Conservation (phyloP, 2,797 vertebrate species). For the Rhinatrema bivittatum region DNA sequence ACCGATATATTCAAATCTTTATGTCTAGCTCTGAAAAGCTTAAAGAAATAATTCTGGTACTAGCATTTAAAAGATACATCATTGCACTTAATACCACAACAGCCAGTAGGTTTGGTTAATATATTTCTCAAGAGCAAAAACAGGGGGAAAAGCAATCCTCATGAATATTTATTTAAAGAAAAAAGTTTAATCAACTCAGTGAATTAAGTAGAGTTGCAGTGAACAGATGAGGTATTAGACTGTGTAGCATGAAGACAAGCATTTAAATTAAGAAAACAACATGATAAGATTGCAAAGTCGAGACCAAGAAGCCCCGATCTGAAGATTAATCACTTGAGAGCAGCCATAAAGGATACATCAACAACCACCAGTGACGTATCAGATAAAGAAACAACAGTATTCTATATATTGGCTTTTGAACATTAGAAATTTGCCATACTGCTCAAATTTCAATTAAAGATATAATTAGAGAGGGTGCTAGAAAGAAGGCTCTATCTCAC, state of each 20-base stretch:
- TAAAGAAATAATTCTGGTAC: not conserved
- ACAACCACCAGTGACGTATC: conserved; percentile 22
- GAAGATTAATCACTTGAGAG: conserved; percentile 19
- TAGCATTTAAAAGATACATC: not conserved
- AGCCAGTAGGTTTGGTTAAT: conserved; percentile 7
- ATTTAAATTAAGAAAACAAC: conserved; percentile 38
- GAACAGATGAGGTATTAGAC: conserved; percentile 19
- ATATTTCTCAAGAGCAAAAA: conserved; percentile 6
- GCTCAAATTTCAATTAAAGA: too few relatives aligned
- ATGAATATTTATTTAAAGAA: conserved; percentile 14
- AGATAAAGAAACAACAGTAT: too few relatives aligned
- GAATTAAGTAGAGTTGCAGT: conserved; percentile 27
- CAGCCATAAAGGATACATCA: conserved; percentile 14
- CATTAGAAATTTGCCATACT: too few relatives aligned
- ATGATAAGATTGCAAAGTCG: conserved; percentile 11
- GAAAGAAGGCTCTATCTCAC: too few relatives aligned
- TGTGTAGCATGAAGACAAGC: conserved; percentile 19
- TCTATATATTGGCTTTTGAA: too few relatives aligned
- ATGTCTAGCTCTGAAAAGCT: not conserved
- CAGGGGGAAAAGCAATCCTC: not conserved
- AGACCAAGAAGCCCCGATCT: conserved; percentile 32
- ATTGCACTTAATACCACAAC: conserved; percentile 4
- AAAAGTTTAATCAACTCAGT: conserved; percentile 22
- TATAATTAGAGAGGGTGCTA: too few relatives aligned
- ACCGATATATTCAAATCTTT: not conserved